Percentiles rank a stretch among this genome's conserved stretches.
These are phyloP conservation scores for Thermophis baileyi DNA, from an alignment of 2,113 vertebrate genomes.

Conservation along the genomic window DNA sequence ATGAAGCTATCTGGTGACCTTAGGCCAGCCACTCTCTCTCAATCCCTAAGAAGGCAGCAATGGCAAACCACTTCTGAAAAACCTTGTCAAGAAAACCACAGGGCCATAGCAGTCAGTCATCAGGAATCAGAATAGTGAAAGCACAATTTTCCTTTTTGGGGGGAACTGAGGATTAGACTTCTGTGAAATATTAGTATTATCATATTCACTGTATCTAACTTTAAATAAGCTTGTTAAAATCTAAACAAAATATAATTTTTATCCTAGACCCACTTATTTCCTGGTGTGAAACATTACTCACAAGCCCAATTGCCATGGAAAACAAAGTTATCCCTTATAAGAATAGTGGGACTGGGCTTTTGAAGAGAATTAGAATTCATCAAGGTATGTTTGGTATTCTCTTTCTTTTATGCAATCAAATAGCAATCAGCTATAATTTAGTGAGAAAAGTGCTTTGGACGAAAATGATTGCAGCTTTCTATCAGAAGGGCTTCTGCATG, in stretches of 20 bases:
- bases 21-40: not conserved
- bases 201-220: not conserved
- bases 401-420: conserved; percentile 26
- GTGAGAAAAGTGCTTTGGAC: conserved; percentile 28
- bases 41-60: not conserved
- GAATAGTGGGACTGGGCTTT: conserved; percentile 28
- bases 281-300: not conserved
- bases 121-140: not conserved
- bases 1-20: not conserved
- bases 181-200: not conserved
- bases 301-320: not conserved
- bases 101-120: not conserved
- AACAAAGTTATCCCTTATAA: not conserved
- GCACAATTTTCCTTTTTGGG: not conserved
- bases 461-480: conserved; percentile 24
- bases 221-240: not conserved
- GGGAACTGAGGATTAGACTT: not conserved
- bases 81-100: not conserved
- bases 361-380: conserved; percentile 17
- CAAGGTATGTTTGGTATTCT: conserved; percentile 19
- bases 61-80: not conserved
- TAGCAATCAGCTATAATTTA: conserved; percentile 33
- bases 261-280: not conserved
- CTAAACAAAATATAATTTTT: not conserved
- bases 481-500: conserved; percentile 28